Conservation (phyloP, 2,797 vertebrate species). For the Coluber constrictor region DNA sequence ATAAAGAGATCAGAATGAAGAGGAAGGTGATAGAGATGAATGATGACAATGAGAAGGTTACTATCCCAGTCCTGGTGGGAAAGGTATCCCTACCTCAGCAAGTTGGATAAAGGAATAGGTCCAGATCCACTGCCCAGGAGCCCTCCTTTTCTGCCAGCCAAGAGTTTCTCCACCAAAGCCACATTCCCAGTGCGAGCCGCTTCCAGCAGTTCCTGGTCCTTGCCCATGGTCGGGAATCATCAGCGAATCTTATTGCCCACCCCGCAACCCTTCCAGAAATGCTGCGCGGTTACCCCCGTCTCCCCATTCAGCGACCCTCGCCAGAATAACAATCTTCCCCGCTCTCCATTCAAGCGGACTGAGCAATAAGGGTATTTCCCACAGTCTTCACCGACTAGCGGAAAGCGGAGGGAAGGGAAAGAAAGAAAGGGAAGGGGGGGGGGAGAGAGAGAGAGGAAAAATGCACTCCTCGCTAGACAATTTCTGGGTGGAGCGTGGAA, state of each 20-base stretch:
- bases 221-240: conserved; percentile 81
- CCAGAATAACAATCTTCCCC: conserved; percentile 26
- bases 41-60: conserved; percentile 45
- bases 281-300: conserved; percentile 20
- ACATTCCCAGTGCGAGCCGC: conserved; percentile 95
- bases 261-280: background rate
- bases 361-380: conserved; percentile 47
- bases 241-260: conserved; percentile 39
- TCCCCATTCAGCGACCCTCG: conserved; percentile 38
- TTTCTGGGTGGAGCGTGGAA: conserved; percentile 64
- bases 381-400: conserved; percentile 60
- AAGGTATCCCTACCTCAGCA: conserved; percentile 86
- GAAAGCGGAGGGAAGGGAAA: conserved; percentile 45
- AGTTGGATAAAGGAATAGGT: conserved; percentile 89
- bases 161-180: conserved; percentile 92
- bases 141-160: conserved; percentile 93
- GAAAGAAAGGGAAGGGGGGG: conserved; percentile 15
- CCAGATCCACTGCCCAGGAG: conserved; percentile 90
- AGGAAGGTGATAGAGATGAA: conserved; percentile 37
- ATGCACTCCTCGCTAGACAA: conserved; percentile 59
- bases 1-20: conserved; percentile 31
- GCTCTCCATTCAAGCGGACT: conserved; percentile 41
- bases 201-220: conserved; percentile 97
- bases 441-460: conserved; percentile 20
- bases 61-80: conserved; percentile 46